Evolutionary conservation across 2,797 vertebrate genomes (phyloP), one percentile per base, ranked within the genome.

Genomic region (Thaleichthys pacificus): DNA sequence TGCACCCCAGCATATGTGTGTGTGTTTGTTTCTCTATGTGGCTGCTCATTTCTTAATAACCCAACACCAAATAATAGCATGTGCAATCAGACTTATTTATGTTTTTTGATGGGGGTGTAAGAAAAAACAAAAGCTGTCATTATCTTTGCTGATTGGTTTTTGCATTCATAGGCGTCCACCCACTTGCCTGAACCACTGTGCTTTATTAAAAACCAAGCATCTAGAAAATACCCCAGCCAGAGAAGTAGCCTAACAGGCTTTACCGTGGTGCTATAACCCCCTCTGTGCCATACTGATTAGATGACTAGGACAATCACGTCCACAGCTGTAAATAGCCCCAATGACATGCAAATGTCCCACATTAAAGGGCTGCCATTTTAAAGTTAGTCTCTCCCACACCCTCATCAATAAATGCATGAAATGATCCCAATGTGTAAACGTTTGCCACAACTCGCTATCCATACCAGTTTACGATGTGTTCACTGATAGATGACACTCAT

Each of bases 101-200:
- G 68, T 24, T 47, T 54, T 38, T 26, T 73, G 8, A 63, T 68
- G 68, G 66, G 70, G 70, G 74, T 77, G 71, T 72, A 73, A 78
- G 67, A 78, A 73, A 85, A 87, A 35, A 35, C 82, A 85, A 87
- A 78, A 80, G 82, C 69, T 74, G 60, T 70, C 85, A 85, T 86
- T 80, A 80, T 69, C 65, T 65, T 28, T 1, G 14, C 54, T 85
- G 79, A 89, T 86, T 84, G 83, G 75, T 83, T 86, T 77, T 78
- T 12, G 65, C 68, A 72, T 86, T 70, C 4, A 26, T 61, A 82
- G 67, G 74, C 81, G 73, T 80, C 64, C 74, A 79, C 77, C 77
- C 65, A 62, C 68, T 77, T 68, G 80, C 51, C 51, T 54, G 51
- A 79, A 72, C 74, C 71, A 71, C 77, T 85, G 77, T 72, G 84